These are phyloP conservation scores for Plectus sambesii DNA, from an alignment of 1,140 invertebrate genomes.

Conservation along the genomic window DNA sequence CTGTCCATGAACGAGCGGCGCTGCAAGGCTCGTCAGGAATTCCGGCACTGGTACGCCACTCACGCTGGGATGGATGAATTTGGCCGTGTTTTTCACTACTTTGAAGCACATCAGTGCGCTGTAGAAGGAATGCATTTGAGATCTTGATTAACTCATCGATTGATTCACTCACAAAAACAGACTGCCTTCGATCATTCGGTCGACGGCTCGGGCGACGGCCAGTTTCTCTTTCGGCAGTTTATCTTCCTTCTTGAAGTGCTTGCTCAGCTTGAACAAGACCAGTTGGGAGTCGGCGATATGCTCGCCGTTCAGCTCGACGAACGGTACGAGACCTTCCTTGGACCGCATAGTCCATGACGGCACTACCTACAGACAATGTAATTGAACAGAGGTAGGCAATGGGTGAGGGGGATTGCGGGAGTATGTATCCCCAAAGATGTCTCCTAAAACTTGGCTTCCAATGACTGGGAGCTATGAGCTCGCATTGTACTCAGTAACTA, in stretches of 20 bases:
- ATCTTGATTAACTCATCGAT: background rate
- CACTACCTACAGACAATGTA: no score
- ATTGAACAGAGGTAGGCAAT: no score
- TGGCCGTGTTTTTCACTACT: background rate
- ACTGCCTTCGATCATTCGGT: conserved; percentile 85
- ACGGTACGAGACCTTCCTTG: conserved; percentile 31
- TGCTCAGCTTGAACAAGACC: conserved; percentile 34
- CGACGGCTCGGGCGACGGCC: conserved; percentile 73
- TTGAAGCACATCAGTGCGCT: conserved; percentile 8
- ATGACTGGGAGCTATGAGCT: no score
- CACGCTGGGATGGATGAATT: background rate
- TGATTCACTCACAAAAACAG: conserved; percentile 25
- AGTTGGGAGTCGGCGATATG: conserved; percentile 43
- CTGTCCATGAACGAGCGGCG: no score
- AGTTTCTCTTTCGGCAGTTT: conserved; percentile 66
- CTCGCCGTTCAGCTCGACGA: conserved; percentile 41
- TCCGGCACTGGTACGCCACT: conserved; percentile 18
- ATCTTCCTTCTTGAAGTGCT: conserved; percentile 46
- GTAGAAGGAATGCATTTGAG: background rate
- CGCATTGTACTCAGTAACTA: no score
- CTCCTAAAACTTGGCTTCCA: no score
- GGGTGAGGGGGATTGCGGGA: no score
- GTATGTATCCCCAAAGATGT: no score
- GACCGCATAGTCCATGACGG: conserved; percentile 30
- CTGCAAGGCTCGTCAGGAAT: conserved; percentile 24